Conservation (phyloP, 2,888 invertebrate species). For the Gymnocheta viridis region DNA sequence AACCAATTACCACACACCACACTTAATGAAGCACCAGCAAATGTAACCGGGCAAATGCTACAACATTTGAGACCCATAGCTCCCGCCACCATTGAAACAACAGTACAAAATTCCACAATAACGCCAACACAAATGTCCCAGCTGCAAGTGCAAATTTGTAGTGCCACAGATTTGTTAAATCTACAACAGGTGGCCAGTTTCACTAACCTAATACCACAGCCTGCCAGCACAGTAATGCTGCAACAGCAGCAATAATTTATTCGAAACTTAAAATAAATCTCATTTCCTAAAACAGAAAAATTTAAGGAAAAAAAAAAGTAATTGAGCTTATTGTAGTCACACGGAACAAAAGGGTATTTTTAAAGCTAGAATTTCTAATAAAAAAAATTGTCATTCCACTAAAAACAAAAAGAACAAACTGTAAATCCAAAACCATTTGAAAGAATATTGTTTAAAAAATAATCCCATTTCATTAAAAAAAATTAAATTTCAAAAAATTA, state of each 20-base stretch:
- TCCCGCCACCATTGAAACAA: slow-evolving; percentile 70
- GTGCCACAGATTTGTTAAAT: slow-evolving; percentile 75
- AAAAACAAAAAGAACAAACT: neutral
- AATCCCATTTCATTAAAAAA: neutral
- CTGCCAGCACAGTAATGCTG: slow-evolving; percentile 33
- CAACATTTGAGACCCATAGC: slow-evolving; percentile 76
- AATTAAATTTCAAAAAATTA: neutral
- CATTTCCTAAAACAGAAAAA: slow-evolving; percentile 9
- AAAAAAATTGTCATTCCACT: slow-evolving; percentile 57
- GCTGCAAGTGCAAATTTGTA: slow-evolving; percentile 75
- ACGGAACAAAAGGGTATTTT: neutral
- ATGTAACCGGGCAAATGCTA: slow-evolving; percentile 62
- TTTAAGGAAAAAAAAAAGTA: neutral
- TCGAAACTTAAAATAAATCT: slow-evolving; percentile 16
- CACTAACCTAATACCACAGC: slow-evolving; percentile 59
- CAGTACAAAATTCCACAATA: slow-evolving; percentile 60
- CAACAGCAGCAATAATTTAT: slow-evolving; percentile 33
- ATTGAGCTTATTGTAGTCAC: neutral
- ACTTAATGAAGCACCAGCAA: slow-evolving; percentile 62
- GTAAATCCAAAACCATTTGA: neutral
- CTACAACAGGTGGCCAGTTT: slow-evolving; percentile 72
- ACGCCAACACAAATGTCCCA: slow-evolving; percentile 61
- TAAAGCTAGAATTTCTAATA: slow-evolving; percentile 1
- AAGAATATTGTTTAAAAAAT: neutral
- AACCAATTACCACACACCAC: slow-evolving; percentile 34